phyloP scores from a whole-genome alignment of 1,140 invertebrate species.

The Cotesia typhae region DNA sequence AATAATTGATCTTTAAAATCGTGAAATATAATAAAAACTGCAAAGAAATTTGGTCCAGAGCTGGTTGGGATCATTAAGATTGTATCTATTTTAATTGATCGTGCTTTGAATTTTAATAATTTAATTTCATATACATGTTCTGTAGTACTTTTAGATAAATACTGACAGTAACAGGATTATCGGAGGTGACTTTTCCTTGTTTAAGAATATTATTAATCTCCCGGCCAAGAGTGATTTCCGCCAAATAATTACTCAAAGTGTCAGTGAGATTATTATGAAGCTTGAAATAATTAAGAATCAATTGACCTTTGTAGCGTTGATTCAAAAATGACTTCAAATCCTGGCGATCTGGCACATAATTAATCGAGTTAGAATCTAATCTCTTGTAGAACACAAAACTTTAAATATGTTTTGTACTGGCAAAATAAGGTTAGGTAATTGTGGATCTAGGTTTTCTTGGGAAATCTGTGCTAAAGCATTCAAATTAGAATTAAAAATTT shows the following conservation, averaged over 20 bases:
- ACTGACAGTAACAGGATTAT: too few species aligned
- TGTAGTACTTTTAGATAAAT: not conserved
- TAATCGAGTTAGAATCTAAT: too few species aligned
- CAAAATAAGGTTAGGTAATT: not conserved
- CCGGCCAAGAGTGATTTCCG: not conserved
- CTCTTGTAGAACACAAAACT: too few species aligned
- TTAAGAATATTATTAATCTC: not conserved
- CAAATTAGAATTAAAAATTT: too few species aligned
- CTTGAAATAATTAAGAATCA: too few species aligned
- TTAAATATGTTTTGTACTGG: not conserved
- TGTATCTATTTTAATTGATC: conserved; percentile 3
- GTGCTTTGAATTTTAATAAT: not conserved
- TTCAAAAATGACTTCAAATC: too few species aligned
- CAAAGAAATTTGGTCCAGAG: too few species aligned
- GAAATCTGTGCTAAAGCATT: not conserved
- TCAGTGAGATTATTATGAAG: conserved; percentile 2
- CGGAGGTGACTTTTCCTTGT: too few species aligned
- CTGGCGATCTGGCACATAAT: too few species aligned
- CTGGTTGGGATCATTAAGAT: not conserved
- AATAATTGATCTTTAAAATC: not conserved
- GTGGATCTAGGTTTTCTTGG: conserved; percentile 10
- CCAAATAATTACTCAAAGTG: conserved; percentile 3
- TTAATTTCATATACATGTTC: not conserved
- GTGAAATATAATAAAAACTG: too few species aligned
- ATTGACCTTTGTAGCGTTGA: too few species aligned